Evolutionary conservation across 2,113 vertebrate species (phyloP).

Genomic region (Rhegmatorhina hoffmannsi): DNA sequence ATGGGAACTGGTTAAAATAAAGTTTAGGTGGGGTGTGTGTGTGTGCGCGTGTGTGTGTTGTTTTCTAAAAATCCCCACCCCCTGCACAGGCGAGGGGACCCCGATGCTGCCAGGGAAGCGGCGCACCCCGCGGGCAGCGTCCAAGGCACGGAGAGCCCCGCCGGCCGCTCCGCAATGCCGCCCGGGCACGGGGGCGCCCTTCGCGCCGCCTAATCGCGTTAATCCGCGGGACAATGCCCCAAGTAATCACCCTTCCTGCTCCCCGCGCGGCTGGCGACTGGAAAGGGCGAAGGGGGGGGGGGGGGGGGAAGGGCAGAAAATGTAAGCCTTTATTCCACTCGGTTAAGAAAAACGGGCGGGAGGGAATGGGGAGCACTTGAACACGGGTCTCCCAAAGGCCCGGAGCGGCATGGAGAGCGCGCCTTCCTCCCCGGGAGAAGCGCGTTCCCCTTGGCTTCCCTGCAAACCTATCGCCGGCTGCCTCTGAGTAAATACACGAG

Average conservation of each 20-base stretch:
- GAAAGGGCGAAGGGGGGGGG: neutral
- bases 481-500: neutral
- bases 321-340: slow-evolving; percentile 5
- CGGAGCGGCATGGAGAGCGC: neutral
- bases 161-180: neutral
- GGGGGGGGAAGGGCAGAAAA: neutral
- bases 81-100: neutral
- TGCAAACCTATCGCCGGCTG: neutral
- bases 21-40: neutral
- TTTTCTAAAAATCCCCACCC: neutral
- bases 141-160: neutral
- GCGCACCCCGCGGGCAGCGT: neutral
- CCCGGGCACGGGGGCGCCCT: neutral
- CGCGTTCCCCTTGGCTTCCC: neutral
- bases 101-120: neutral
- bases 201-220: neutral
- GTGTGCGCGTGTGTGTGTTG: too few relatives aligned
- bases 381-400: neutral
- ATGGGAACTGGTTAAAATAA: neutral
- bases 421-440: neutral
- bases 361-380: neutral
- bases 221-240: slow-evolving; percentile 33
- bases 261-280: neutral
- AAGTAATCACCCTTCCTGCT: neutral
- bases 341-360: neutral